Conservation (phyloP, 2,113 vertebrate genomes). For the Aptenodytes forsteri region DNA sequence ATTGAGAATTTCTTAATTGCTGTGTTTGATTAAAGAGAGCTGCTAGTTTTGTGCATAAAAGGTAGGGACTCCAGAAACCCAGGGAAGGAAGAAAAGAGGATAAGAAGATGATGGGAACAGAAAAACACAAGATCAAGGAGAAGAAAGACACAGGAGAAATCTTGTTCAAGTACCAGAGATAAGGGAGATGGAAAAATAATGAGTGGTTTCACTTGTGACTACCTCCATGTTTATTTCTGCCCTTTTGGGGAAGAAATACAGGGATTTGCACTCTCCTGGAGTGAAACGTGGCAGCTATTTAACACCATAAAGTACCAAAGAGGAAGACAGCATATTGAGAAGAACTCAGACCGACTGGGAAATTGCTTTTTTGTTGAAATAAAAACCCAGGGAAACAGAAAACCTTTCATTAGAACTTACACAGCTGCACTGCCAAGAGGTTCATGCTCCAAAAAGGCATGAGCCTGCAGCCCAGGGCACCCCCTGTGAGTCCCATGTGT, state of each 20-base stretch:
- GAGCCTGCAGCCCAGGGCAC: not conserved
- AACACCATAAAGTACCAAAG: not conserved
- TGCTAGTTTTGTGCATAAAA: not conserved
- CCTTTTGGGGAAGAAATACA: not conserved
- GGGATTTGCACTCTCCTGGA: not conserved
- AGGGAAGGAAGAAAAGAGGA: not conserved
- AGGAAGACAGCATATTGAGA: not conserved
- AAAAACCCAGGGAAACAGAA: not conserved
- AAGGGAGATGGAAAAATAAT: not conserved
- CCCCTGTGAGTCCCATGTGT: accelerated
- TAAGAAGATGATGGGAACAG: not conserved
- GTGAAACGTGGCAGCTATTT: not conserved
- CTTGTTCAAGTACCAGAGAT: not conserved
- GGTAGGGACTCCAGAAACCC: not conserved
- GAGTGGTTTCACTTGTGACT: not conserved
- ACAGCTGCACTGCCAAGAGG: not conserved
- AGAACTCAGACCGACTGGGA: not conserved
- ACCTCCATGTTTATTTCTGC: not conserved
- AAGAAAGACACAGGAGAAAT: not conserved
- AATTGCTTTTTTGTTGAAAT: not conserved
- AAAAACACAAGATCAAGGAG: not conserved
- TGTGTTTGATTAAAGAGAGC: conserved; percentile 7
- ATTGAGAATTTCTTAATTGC: conserved; percentile 22
- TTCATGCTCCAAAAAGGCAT: not conserved
- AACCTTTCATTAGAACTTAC: not conserved